Evolutionary conservation across 2,113 vertebrate species (phyloP), one percentile per base, ranked within the genome.

Genomic region (Rhegmatorhina hoffmannsi): DNA sequence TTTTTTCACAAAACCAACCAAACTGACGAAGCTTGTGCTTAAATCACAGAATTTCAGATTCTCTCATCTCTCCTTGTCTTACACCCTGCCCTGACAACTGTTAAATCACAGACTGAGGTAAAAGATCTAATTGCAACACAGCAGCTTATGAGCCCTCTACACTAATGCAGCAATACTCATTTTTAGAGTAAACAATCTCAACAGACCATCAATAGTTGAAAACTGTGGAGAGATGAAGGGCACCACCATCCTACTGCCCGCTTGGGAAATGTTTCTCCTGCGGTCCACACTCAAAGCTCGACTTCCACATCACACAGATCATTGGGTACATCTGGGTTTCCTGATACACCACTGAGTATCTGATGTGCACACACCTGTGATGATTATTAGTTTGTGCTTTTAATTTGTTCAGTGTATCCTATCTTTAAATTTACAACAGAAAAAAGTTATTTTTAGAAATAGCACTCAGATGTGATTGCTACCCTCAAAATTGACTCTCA

Each of bases 131-230:
- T 4, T 46, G 69, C 26, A 81, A n/a, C 6, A 4, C 29, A 18
- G 29, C 2, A 2, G 59, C 19, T 55, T 9, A 14, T 18, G 10
- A 46, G 25, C 43, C 46, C 21, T 17, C 58, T 60, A 2, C 21
- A 13, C 5, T 3, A 28, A n/a, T 17, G 17, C 3, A 33, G 29
- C 20, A 7, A 25, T 19, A 10, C 7, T 33, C 2, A 2, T n/a
- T 26, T 75, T 36, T n/a, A 56, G 25, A 52, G 53, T 43, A 38
- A 76, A 44, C 8, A 17, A 62, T 36, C 49, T 44, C 36, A 31
- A 38, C 9, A 17, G 14, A 52, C 18, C 11, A 5, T n/a, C 56
- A n/a, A 23, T 33, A 8, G 6, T 1, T 80, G 72, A 40, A 80
- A 46, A 46, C 1, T 21, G 18, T 10, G 7, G 17, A 26, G 6